phyloP scores from a whole-genome alignment of 2,888 invertebrate genomes.

The Alentia gelatinosa region DNA sequence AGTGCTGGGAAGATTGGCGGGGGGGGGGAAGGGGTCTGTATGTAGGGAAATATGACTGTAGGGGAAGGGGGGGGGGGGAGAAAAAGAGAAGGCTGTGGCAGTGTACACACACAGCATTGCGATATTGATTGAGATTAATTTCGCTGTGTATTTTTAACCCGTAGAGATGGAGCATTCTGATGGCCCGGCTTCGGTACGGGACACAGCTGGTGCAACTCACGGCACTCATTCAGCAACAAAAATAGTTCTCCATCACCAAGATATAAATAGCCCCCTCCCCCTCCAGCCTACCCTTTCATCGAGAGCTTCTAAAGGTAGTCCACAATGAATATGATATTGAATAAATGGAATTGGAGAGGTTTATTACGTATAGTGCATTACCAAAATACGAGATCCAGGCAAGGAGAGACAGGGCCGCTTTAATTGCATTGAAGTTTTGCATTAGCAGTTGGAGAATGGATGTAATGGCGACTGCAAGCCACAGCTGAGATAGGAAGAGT shows the following conservation, averaged over 20 bases:
- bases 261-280: neutral
- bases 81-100: neutral
- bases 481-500: neutral
- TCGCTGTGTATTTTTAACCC: too few relatives aligned
- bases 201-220: neutral
- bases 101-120: neutral
- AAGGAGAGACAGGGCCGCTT: neutral
- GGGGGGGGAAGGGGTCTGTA: neutral
- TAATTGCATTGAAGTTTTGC: too few relatives aligned
- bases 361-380: neutral
- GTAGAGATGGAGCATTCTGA: too few relatives aligned
- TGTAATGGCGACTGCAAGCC: too few relatives aligned
- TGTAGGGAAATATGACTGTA: too few relatives aligned
- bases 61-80: neutral
- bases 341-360: neutral
- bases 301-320: neutral
- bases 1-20: neutral
- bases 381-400: neutral
- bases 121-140: slow-evolving; percentile 8
- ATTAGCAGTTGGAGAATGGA: too few relatives aligned
- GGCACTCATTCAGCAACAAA: neutral
- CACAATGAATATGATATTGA: neutral
- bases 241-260: neutral
- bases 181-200: too few relatives aligned
- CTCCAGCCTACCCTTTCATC: too few relatives aligned